phyloP scores from a whole-genome alignment of 2,888 invertebrate genomes.

The Aelia acuminata region DNA sequence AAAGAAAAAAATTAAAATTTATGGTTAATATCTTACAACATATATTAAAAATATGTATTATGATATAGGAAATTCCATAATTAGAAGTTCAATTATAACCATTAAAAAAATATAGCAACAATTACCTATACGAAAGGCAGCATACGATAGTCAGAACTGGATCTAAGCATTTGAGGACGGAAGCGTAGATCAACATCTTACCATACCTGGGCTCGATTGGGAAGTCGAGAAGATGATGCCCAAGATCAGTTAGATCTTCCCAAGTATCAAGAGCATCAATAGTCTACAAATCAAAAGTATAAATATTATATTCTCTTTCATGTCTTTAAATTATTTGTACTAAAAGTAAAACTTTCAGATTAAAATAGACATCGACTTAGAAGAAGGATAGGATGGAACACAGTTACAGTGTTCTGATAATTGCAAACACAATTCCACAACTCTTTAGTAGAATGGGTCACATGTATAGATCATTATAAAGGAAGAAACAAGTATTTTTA shows the following conservation, averaged over 20 bases:
- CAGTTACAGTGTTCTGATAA: too few species aligned
- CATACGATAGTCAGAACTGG: constrained; percentile 93
- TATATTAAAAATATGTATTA: too few species aligned
- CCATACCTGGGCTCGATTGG: constrained; percentile 93
- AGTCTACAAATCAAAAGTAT: constrained; percentile 73
- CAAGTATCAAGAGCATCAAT: constrained; percentile 88
- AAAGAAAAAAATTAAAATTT: constrained; percentile 65
- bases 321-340: neutral
- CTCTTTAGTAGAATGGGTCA: too few species aligned
- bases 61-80: too few species aligned
- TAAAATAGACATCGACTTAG: too few species aligned
- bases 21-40: too few species aligned
- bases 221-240: constrained; percentile 88
- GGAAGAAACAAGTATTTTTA: too few species aligned
- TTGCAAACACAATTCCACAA: too few species aligned
- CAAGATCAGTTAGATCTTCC: constrained; percentile 90
- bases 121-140: constrained; percentile 77
- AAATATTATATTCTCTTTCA: neutral
- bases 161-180: constrained; percentile 92
- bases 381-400: too few species aligned
- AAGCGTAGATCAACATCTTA: constrained; percentile 91
- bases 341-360: too few species aligned
- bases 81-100: neutral
- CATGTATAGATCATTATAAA: too few species aligned
- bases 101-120: neutral